Base-by-base conservation (phyloP, 2,797 vertebrate genomes). In the Microchirus variegatus region DNA sequence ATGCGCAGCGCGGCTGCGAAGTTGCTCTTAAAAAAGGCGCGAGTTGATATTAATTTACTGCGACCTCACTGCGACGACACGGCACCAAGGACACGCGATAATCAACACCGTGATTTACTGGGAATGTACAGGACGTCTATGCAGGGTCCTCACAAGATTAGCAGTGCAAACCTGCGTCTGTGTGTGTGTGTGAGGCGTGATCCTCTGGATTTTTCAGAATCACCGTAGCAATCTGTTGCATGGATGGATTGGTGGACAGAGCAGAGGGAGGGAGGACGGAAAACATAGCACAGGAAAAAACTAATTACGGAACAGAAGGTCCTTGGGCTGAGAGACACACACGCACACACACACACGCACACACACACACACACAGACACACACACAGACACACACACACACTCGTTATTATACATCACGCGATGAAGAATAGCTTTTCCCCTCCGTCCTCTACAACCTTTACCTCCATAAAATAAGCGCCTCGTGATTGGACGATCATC, bases 231-330 rank as follows among this genome's bases (percentile, higher is more conserved):
- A 90, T 90, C 89, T 89, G 89, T 87, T 87, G 80, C 70, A 77
- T 51, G 73, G 72, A 83, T 52, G 81, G 80, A 81, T 57, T 63
- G 70, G 67, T 3, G 46, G 45, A 70, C 10, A 48, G 44, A 50
- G 10, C 48, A 16, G 54, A 42, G 5, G 44, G 46, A 65, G 10
- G 51, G 41, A 37, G 69, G 63, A 55, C 46, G 53, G 74, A 56
- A 85, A 78, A 83, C 55, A 78, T 56, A 82, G 61, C 62, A 72
- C 78, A 74, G 71, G 74, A 87, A 89, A 13, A 92, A 92, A 90
- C 81, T 86, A 90, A 89, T 90, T 87, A 89, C 75, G 70, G 82
- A 83, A 86, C 79, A 85, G 77, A 83, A 81, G 83, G 84, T 87
- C 81, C 73, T 81, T 81, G 83, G 80, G 73, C 74, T 64, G 51